Evolutionary conservation across 2,797 vertebrate genomes (phyloP), one percentile per base, ranked within the genome.

Genomic region (Rhynchonycteris naso): DNA sequence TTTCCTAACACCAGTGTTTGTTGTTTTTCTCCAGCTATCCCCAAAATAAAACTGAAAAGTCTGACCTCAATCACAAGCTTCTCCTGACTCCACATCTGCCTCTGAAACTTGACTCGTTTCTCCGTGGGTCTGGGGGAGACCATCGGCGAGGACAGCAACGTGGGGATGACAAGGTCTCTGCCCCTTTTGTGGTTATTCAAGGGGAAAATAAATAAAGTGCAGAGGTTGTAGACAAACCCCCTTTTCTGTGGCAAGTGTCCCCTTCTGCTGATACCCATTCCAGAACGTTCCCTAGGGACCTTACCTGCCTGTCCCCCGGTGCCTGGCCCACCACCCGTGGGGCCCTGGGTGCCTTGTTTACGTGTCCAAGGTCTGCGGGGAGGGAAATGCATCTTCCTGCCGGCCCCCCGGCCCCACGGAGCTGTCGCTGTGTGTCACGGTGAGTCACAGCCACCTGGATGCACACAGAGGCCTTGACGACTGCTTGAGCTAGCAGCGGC

Each of bases 91-190:
- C 2, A 2, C 35, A 3, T 10, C 2, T 9, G 28, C 33, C 9
- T 6, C 59, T 9, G 16, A 78, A 6, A 35, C 5, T 8, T 7
- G 0, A 0, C 56, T 10, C 3, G 35, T 24, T 12, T 30, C 63
- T 6, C 0, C 14, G 16, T 15, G 24, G 52, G 5, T 0, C 0
- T 33, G n/a, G 14, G 3, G 8, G 24, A n/a, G 35, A 13, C 6
- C 10, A 1, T 6, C 35, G 15, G 1, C 16, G 13, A 1, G 4
- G 2, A 2, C 21, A 28, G 85, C 11, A 1, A 19, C 0, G 4
- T 0, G 2, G 30, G 11, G 24, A 10, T 0, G 9, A 56, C 47
- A 0, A 4, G 0, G 1, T 3, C 1, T 2, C 1, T 9, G 24
- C 33, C 50, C 5, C 65, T 14, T 0, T 33, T 2, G 24, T 2